Evolutionary conservation across 2,888 invertebrate species (phyloP).

Genomic region (Stratiomys singularior): DNA sequence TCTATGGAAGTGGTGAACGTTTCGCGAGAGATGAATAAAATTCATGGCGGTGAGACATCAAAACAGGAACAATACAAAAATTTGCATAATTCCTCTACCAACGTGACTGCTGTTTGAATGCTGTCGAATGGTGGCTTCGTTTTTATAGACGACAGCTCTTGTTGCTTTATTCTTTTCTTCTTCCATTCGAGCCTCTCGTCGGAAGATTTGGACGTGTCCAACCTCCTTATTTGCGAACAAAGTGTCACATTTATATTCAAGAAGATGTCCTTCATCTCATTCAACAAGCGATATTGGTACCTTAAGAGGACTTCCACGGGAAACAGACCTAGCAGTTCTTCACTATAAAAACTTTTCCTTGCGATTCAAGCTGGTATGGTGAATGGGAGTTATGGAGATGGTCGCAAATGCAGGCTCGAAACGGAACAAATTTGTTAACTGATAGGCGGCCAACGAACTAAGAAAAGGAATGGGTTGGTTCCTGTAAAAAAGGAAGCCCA

Average conservation of each 20-base stretch:
- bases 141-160: neutral
- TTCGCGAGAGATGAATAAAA: constrained; percentile 46
- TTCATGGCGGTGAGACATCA: constrained; percentile 52
- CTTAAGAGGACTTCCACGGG: constrained; percentile 28
- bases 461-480: constrained; percentile 31
- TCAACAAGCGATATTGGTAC: constrained; percentile 52
- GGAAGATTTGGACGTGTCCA: neutral
- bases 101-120: constrained; percentile 30
- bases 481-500: neutral
- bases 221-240: constrained; percentile 50
- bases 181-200: neutral
- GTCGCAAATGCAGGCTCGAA: neutral
- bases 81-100: constrained; percentile 51
- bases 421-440: neutral
- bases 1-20: neutral
- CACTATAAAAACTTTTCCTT: constrained; percentile 23
- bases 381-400: no score
- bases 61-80: constrained; percentile 52
- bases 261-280: constrained; percentile 51
- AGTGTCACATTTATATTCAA: constrained; percentile 53
- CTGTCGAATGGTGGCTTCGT: neutral
- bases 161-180: neutral
- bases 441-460: constrained; percentile 11
- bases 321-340: neutral
- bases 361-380: neutral